These are phyloP conservation scores for Apotomis capreana DNA, from an alignment of 2,888 invertebrate species.

Conservation along the genomic window DNA sequence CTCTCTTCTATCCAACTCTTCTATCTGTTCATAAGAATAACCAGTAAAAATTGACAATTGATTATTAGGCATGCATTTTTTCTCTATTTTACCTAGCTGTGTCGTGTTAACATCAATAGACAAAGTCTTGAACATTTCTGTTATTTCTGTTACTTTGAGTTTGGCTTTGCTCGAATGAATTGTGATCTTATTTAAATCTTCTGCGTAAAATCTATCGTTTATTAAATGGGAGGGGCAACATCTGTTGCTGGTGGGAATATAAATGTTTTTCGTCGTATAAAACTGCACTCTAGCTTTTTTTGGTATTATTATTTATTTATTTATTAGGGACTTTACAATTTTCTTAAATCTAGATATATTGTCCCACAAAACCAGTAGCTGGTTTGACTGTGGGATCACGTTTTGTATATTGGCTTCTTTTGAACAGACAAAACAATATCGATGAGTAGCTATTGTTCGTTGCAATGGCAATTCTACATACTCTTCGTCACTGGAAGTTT, in stretches of 20 bases:
- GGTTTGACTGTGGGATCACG: no score
- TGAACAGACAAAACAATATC: constrained; percentile 21
- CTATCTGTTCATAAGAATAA: constrained; percentile 1
- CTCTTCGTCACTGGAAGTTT: constrained; percentile 10
- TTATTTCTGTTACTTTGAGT: constrained; percentile 5
- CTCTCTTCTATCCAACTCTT: no score
- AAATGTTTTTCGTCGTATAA: constrained; percentile 6
- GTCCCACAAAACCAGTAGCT: no score
- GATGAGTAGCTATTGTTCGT: constrained; percentile 19
- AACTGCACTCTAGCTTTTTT: constrained; percentile 20
- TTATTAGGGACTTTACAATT: no score
- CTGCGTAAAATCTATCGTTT: constrained; percentile 3
- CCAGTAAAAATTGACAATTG: constrained; percentile 9
- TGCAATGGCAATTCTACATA: constrained; percentile 17
- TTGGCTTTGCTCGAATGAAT: constrained; percentile 1
- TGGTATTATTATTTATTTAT: no score
- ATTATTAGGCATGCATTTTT: not conserved
- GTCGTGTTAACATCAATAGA: not conserved
- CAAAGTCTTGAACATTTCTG: constrained; percentile 14
- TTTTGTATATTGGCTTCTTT: not conserved
- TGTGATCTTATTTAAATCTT: constrained; percentile 11
- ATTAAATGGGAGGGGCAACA: constrained; percentile 12
- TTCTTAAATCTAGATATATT: no score
- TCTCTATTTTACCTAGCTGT: not conserved
- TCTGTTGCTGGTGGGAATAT: constrained; percentile 8